phyloP scores from a whole-genome alignment of 2,888 invertebrate genomes.

The Apodemia zela region DNA sequence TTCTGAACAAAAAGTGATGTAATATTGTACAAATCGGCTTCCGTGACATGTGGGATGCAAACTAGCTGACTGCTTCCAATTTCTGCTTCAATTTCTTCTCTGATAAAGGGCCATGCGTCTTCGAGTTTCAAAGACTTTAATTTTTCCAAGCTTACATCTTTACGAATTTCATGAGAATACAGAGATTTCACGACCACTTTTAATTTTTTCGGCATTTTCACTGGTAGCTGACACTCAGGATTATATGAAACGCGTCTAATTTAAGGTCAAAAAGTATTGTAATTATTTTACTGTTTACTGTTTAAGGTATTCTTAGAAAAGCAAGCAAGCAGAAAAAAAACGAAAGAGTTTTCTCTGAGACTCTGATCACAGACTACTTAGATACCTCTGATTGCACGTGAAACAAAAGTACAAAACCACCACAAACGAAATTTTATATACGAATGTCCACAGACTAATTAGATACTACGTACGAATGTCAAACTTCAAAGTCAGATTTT shows the following conservation, averaged over 20 bases:
- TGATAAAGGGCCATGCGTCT: constrained; percentile 76
- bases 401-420: background rate
- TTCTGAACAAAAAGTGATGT: constrained; percentile 73
- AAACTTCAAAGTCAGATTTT: background rate
- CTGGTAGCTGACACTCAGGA: background rate
- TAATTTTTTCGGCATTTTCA: constrained; percentile 73
- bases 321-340: background rate
- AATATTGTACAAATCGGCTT: constrained; percentile 70
- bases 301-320: too few relatives aligned
- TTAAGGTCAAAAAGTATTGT: too few relatives aligned
- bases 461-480: background rate
- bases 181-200: constrained; percentile 73
- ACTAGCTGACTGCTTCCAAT: constrained; percentile 73
- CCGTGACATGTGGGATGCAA: constrained; percentile 76
- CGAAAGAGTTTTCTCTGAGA: too few relatives aligned
- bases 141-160: constrained; percentile 69
- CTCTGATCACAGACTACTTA: too few relatives aligned
- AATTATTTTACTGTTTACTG: too few relatives aligned
- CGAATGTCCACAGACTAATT: too few relatives aligned
- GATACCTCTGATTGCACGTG: background rate
- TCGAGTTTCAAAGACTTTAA: constrained; percentile 71
- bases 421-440: too few relatives aligned
- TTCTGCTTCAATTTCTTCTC: constrained; percentile 76
- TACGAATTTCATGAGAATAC: constrained; percentile 74
- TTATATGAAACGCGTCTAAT: background rate